Base-by-base conservation (phyloP, 2,113 vertebrate genomes). In the Macrotis lagotis region DNA sequence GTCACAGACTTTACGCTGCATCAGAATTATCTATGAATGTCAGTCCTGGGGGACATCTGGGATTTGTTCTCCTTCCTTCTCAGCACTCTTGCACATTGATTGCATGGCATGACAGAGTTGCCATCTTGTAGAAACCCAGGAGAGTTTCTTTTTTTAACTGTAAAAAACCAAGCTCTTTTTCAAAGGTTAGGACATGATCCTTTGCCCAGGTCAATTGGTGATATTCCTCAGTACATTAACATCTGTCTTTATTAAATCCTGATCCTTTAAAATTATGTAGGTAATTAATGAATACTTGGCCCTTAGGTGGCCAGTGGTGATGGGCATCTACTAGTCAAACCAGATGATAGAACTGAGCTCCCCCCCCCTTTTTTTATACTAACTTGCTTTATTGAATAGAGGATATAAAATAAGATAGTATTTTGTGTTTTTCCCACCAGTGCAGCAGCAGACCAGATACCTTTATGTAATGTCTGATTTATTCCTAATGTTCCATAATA, bases 91-190 rank as follows among this genome's bases (percentile, higher is more conserved):
- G 37, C 96, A 94, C 89, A 52, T 52, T 95, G 91, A 24, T 89
- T 53, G 19, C 74, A n/a, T 25, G 89, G 91, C 55, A 22, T 0
- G 0, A 95, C 44, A 14, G 48, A 2, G 0, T 0, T 8, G 47
- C 16, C 22, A 0, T 28, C 12, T 2, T 19, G 28, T 37, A 74
- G 50, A 89, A 11, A 48, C 25, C 24, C 10, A 0, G 52, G 48
- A 50, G 6, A 25, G 4, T 2, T 6, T 28, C 28, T 2, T 25
- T 2, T 25, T 49, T 51, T 74, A 0, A 47, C 3, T 47, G 4
- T 51, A 3, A 5, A 28, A n/a, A 31, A 12, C 92, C 53, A 50
- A 59, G 37, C 48, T 2, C 0, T 0, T 47, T 49, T 31, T 51
- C 37, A 8, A 3, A 12, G 89, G 2, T 28, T 93, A 90, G 31